phyloP scores from a whole-genome alignment of 2,113 vertebrate species.

The Baryphthengus martii region DNA sequence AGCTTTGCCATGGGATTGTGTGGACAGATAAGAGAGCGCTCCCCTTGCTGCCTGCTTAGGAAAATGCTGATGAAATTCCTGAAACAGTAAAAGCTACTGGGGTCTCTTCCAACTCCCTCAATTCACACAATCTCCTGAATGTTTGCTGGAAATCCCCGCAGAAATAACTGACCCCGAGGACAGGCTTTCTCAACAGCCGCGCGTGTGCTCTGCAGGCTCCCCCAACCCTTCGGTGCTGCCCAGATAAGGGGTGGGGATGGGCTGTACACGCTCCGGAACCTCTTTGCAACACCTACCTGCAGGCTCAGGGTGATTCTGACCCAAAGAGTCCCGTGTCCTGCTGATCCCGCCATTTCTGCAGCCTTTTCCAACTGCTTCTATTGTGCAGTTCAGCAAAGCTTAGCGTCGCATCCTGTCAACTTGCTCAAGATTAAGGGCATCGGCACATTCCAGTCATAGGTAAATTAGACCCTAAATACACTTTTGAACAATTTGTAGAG shows the following conservation, averaged over 20 bases:
- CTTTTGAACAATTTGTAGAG: neutral
- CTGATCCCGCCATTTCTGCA: neutral
- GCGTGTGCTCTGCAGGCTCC: neutral
- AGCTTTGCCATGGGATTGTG: conserved; percentile 28
- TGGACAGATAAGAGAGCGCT: conserved; percentile 51
- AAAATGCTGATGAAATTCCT: conserved; percentile 28
- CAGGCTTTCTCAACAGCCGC: neutral
- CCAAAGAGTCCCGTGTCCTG: neutral
- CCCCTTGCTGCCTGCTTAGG: neutral
- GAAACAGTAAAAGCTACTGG: conserved; percentile 6
- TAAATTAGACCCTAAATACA: neutral
- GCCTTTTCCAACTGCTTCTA: neutral
- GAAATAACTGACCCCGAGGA: neutral
- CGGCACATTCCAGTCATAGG: accelerated
- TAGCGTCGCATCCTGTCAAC: neutral
- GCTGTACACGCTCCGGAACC: neutral
- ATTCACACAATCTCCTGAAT: neutral
- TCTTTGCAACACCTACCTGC: neutral
- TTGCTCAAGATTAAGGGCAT: neutral
- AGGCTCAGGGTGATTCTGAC: neutral
- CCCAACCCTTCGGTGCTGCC: neutral
- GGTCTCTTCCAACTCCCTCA: neutral
- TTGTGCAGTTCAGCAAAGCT: neutral
- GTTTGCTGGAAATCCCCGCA: conserved; percentile 15
- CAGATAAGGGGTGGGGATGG: neutral